Conservation (phyloP, 2,888 invertebrate species). For the Amblyjoppa fuscipennis region DNA sequence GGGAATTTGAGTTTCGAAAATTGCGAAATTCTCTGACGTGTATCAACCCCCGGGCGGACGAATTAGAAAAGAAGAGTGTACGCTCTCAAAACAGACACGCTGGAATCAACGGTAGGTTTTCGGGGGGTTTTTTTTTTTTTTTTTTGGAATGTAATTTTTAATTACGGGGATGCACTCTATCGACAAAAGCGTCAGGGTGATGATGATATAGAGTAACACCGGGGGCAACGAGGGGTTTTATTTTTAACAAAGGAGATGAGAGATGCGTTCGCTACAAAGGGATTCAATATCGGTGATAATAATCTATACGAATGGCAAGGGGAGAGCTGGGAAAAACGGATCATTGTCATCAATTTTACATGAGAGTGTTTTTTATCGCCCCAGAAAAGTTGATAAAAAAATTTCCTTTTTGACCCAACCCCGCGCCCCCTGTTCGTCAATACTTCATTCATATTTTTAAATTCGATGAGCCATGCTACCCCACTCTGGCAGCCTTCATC, state of each 20-base stretch:
- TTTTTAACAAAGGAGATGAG: background rate
- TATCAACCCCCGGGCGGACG: constrained; percentile 23
- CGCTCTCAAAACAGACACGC: background rate
- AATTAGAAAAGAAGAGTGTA: constrained; percentile 38
- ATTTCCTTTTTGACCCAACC: too few relatives aligned
- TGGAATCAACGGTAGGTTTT: background rate
- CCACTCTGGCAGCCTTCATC: too few relatives aligned
- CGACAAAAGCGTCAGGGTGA: constrained; percentile 1
- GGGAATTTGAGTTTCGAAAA: constrained; percentile 61
- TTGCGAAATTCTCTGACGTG: constrained; percentile 61
- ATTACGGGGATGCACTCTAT: background rate
- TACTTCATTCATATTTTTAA: too few relatives aligned
- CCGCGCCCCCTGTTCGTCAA: too few relatives aligned
- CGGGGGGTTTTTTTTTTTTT: background rate
- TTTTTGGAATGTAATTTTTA: background rate
- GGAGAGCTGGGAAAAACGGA: background rate
- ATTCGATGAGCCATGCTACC: too few relatives aligned
- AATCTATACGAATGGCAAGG: background rate
- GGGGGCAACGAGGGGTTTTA: background rate
- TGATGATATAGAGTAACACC: background rate
- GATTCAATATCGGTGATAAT: background rate
- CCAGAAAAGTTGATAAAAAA: background rate
- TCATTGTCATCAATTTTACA: background rate
- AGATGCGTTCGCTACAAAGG: background rate
- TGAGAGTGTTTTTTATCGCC: background rate